Evolutionary conservation across 2,888 invertebrate species (phyloP).

Genomic region (Amphiduros pacificus): DNA sequence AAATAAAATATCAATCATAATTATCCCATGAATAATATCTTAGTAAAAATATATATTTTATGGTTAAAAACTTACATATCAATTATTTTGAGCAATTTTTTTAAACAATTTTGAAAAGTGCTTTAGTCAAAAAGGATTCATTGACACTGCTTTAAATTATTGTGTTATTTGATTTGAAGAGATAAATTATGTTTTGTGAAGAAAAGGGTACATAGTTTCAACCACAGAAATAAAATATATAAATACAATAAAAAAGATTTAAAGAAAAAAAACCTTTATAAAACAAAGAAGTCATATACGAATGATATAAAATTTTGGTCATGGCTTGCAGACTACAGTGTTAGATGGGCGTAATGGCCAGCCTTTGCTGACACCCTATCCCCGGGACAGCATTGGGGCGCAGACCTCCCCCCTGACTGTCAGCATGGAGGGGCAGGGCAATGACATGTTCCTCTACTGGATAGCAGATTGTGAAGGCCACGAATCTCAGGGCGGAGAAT

Average conservation of each 20-base stretch:
- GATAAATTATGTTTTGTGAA: too few relatives aligned
- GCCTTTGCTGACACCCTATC: conserved; percentile 64
- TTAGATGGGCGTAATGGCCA: conserved; percentile 69
- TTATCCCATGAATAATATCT: too few relatives aligned
- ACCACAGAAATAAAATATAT: too few relatives aligned
- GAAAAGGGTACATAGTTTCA: too few relatives aligned
- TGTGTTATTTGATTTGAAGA: too few relatives aligned
- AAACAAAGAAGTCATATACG: too few relatives aligned
- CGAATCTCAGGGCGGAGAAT: conserved; percentile 56
- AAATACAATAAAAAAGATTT: too few relatives aligned
- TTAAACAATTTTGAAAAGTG: not conserved
- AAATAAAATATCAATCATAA: too few relatives aligned
- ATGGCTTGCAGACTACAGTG: conserved; percentile 66
- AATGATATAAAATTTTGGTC: too few relatives aligned
- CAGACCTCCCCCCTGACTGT: conserved; percentile 58
- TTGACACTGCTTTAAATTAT: too few relatives aligned
- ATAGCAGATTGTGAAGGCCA: conserved; percentile 69
- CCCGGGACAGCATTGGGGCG: conserved; percentile 67
- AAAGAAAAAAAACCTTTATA: too few relatives aligned
- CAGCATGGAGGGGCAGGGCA: conserved; percentile 63
- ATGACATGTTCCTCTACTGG: conserved; percentile 80
- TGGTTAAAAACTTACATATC: not conserved
- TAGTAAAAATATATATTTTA: not conserved
- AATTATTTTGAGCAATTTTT: not conserved
- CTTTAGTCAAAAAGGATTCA: too few relatives aligned